A percentile compares a stretch with the other conserved stretches of the same genome.
Conservation (phyloP, 2,113 vertebrate genomes). For the Stegostoma tigrinum region DNA sequence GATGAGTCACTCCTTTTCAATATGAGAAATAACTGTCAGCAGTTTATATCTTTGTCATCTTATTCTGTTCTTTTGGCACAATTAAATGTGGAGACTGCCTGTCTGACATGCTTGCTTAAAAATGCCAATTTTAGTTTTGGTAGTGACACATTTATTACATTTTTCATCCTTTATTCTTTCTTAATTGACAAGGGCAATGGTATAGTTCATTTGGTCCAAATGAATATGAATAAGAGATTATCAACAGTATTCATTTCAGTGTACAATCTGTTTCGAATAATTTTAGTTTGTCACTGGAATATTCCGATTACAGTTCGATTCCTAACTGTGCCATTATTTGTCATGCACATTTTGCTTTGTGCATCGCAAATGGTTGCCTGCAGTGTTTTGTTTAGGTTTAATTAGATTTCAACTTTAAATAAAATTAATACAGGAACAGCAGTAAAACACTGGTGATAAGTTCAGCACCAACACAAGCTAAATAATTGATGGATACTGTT, state of each 20-base stretch:
- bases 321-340: neutral
- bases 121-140: neutral
- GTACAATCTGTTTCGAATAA: neutral
- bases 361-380: neutral
- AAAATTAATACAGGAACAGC: neutral
- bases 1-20: neutral
- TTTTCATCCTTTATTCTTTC: slow-evolving; percentile 15
- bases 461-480: neutral
- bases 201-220: neutral
- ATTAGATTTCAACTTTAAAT: neutral
- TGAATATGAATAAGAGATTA: neutral
- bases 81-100: neutral
- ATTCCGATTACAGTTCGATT: neutral
- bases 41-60: neutral
- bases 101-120: neutral
- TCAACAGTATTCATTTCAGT: neutral
- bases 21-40: neutral
- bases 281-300: neutral
- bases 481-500: neutral
- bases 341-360: neutral
- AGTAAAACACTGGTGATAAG: no score
- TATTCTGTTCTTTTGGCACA: neutral
- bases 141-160: slow-evolving; percentile 4
- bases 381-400: neutral
- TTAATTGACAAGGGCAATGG: neutral